These are phyloP conservation scores for Brassicogethes aeneus DNA, from an alignment of 2,888 invertebrate species.

Conservation along the genomic window DNA sequence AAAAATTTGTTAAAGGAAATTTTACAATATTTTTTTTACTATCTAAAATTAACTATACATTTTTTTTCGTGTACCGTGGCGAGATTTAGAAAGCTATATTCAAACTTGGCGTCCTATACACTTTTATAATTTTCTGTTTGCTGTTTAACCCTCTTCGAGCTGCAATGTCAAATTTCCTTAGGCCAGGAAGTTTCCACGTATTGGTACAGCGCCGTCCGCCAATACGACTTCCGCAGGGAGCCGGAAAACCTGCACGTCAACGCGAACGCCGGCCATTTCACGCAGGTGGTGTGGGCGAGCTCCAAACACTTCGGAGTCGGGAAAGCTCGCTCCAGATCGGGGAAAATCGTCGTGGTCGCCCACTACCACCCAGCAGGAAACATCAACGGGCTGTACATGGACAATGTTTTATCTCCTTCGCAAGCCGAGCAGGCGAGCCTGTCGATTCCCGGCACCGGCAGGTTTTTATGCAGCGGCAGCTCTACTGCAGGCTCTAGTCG, in stretches of 20 bases:
- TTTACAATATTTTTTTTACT: no score
- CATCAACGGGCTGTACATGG: constrained; percentile 60
- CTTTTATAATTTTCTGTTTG: no score
- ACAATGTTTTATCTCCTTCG: constrained; percentile 65
- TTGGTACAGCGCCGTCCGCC: constrained; percentile 72
- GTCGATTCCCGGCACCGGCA: constrained; percentile 13
- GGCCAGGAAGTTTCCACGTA: constrained; percentile 75
- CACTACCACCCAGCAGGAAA: constrained; percentile 79
- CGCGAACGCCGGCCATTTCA: constrained; percentile 78
- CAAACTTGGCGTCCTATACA: no score
- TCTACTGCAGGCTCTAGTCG: constrained; percentile 22
- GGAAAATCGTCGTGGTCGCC: constrained; percentile 74
- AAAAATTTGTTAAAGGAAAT: no score
- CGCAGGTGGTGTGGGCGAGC: constrained; percentile 76
- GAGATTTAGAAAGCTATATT: no score
- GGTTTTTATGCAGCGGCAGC: constrained; percentile 14
- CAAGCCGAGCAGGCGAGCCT: neutral
- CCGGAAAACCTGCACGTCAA: constrained; percentile 65
- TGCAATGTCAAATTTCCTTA: no score
- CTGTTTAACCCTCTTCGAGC: constrained; percentile 5
- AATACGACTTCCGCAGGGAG: constrained; percentile 67
- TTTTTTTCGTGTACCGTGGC: no score
- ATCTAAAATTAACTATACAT: no score
- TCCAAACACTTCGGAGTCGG: constrained; percentile 73
- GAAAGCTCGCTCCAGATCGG: constrained; percentile 67